These are phyloP conservation scores for Takifugu rubripes DNA, from an alignment of 2,797 vertebrate species.

Conservation along the genomic window DNA sequence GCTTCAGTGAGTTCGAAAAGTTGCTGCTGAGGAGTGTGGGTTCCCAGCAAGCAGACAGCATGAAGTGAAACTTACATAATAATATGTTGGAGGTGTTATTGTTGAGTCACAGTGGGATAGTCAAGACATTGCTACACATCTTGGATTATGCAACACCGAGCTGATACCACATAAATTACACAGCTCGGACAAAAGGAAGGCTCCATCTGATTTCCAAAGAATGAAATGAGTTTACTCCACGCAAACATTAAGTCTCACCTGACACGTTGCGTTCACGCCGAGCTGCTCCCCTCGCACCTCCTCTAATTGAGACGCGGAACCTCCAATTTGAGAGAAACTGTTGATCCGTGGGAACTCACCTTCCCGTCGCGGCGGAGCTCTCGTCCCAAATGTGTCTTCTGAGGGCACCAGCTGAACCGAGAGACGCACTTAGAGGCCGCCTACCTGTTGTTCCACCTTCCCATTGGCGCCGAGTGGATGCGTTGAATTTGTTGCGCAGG, in stretches of 20 bases:
- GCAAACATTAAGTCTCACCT: constrained; percentile 40
- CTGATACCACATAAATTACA: constrained; percentile 19
- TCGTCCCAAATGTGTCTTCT: constrained; percentile 10
- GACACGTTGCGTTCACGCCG: constrained; percentile 21
- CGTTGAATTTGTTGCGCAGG: constrained; percentile 17
- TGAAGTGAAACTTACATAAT: constrained; percentile 62
- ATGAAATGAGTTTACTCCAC: too few species aligned
- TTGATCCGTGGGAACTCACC: too few species aligned
- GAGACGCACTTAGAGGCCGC: constrained; percentile 32
- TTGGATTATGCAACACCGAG: constrained; percentile 64
- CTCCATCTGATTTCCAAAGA: not conserved
- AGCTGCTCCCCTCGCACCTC: constrained; percentile 5
- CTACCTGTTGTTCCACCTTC: constrained; percentile 66
- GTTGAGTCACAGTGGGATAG: constrained; percentile 57
- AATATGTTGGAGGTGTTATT: constrained; percentile 64
- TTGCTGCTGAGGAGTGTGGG: constrained; percentile 9
- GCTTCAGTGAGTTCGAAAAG: not conserved
- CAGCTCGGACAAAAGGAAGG: constrained; percentile 19
- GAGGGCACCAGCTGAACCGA: constrained; percentile 1
- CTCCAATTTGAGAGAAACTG: not conserved
- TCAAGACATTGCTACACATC: constrained; percentile 53
- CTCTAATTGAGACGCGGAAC: constrained; percentile 12
- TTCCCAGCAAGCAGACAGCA: constrained; percentile 7
- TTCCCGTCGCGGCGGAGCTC: not conserved
- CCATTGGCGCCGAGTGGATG: constrained; percentile 26